These are phyloP conservation scores for Tribolium freemani DNA, from an alignment of 2,888 invertebrate genomes.

Conservation along the genomic window DNA sequence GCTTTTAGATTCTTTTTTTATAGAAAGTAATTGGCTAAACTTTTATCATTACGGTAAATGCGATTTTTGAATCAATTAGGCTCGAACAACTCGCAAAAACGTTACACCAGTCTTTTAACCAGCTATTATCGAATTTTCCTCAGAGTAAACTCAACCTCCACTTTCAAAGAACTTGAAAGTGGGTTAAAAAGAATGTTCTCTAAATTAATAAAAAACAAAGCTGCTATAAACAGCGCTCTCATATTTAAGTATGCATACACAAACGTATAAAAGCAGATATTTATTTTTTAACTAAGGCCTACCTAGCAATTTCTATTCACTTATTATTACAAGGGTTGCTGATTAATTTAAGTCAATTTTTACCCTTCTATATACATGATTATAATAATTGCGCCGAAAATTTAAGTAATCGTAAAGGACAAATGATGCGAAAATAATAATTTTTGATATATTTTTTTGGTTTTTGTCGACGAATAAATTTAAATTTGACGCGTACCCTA, in stretches of 20 bases:
- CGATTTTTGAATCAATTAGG: slow-evolving; percentile 23
- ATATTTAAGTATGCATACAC: not conserved
- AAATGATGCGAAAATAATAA: too few species aligned
- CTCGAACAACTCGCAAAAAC: slow-evolving; percentile 10
- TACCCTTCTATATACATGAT: too few species aligned
- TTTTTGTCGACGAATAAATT: too few species aligned
- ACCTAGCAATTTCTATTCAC: too few species aligned
- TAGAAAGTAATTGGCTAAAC: slow-evolving; percentile 12
- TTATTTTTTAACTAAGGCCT: too few species aligned
- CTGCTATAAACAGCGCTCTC: not conserved
- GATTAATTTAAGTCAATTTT: too few species aligned
- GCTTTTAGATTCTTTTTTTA: slow-evolving; percentile 1
- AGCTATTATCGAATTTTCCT: slow-evolving; percentile 3
- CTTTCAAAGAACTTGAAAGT: not conserved
- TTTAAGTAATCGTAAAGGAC: too few species aligned
- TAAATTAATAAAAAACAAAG: not conserved
- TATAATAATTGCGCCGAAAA: too few species aligned
- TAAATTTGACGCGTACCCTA: too few species aligned
- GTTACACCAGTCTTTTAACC: not conserved
- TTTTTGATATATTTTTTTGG: too few species aligned
- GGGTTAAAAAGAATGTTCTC: not conserved
- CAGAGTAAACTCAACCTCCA: not conserved
- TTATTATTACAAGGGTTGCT: too few species aligned
- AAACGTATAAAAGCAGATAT: too few species aligned
- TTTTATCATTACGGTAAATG: slow-evolving; percentile 26